phyloP scores from a whole-genome alignment of 2,797 vertebrate genomes.

The Periparus ater region DNA sequence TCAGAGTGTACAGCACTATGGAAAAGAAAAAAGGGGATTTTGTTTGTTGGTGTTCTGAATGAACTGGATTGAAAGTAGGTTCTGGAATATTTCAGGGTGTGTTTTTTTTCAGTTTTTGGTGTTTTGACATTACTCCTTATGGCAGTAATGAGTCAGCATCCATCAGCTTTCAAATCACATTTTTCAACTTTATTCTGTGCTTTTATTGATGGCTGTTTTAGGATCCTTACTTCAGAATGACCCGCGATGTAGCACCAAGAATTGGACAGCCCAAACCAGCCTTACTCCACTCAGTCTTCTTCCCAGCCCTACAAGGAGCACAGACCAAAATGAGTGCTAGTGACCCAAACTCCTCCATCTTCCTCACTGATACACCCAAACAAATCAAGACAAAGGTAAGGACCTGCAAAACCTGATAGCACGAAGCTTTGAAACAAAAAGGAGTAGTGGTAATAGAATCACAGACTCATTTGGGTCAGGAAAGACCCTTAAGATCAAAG shows the following conservation, averaged over 20 bases:
- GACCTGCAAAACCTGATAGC: background rate
- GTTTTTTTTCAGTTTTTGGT: background rate
- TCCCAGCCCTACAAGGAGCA: conserved; percentile 95
- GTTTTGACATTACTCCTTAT: background rate
- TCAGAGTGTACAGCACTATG: background rate
- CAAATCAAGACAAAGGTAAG: conserved; percentile 97
- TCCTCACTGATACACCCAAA: conserved; percentile 94
- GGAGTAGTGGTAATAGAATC: background rate
- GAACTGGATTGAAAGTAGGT: background rate
- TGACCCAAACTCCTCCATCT: conserved; percentile 94
- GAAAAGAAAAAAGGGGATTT: background rate
- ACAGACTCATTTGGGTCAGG: background rate
- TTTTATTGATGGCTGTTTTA: conserved; percentile 49
- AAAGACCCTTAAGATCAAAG: background rate
- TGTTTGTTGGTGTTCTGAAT: background rate
- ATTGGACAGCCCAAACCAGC: conserved; percentile 93
- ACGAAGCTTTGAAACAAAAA: background rate
- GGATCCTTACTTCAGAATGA: conserved; percentile 99
- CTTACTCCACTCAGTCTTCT: conserved; percentile 94
- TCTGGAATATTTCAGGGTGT: background rate
- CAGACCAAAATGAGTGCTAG: conserved; percentile 99
- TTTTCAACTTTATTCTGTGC: background rate
- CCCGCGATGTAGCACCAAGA: conserved; percentile 93
- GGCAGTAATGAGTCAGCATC: background rate
- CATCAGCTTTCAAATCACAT: background rate